Evolutionary conservation across 2,888 invertebrate genomes (phyloP).

Genomic region (Meiosimyza decipiens): DNA sequence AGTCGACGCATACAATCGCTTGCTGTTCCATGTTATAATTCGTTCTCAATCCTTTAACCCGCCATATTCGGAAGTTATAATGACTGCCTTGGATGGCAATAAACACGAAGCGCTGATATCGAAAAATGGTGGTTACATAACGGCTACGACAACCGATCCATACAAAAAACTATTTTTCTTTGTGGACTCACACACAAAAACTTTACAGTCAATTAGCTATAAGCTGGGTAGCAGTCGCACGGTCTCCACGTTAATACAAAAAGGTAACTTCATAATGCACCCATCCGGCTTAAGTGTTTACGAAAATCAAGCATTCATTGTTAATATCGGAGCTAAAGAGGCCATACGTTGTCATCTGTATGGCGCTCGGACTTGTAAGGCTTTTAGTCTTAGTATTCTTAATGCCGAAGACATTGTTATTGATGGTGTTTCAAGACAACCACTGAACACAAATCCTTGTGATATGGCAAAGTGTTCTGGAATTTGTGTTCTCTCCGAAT

Average conservation of each 20-base stretch:
- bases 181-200: slow-evolving; percentile 73
- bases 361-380: slow-evolving; percentile 68
- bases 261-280: slow-evolving; percentile 67
- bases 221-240: slow-evolving; percentile 61
- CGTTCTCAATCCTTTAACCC: slow-evolving; percentile 66
- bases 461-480: slow-evolving; percentile 69
- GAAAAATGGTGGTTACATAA: slow-evolving; percentile 62
- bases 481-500: slow-evolving; percentile 72
- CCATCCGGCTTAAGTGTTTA: slow-evolving; percentile 78
- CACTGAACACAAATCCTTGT: slow-evolving; percentile 69
- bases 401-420: slow-evolving; percentile 70
- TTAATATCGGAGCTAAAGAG: slow-evolving; percentile 69
- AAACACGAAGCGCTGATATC: slow-evolving; percentile 65
- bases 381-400: slow-evolving; percentile 66
- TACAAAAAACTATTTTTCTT: slow-evolving; percentile 78
- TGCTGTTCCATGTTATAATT: slow-evolving; percentile 71
- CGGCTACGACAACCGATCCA: slow-evolving; percentile 68
- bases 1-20: slow-evolving; percentile 73
- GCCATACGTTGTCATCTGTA: slow-evolving; percentile 73
- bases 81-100: slow-evolving; percentile 70
- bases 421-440: slow-evolving; percentile 71
- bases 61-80: slow-evolving; percentile 69
- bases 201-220: slow-evolving; percentile 69
- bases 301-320: slow-evolving; percentile 82
- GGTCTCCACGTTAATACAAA: slow-evolving; percentile 67